Evolutionary conservation across 37 sponge, comb jelly and placozoan genomes (phyloP).

Genomic region (Eunapius fragilis): DNA sequence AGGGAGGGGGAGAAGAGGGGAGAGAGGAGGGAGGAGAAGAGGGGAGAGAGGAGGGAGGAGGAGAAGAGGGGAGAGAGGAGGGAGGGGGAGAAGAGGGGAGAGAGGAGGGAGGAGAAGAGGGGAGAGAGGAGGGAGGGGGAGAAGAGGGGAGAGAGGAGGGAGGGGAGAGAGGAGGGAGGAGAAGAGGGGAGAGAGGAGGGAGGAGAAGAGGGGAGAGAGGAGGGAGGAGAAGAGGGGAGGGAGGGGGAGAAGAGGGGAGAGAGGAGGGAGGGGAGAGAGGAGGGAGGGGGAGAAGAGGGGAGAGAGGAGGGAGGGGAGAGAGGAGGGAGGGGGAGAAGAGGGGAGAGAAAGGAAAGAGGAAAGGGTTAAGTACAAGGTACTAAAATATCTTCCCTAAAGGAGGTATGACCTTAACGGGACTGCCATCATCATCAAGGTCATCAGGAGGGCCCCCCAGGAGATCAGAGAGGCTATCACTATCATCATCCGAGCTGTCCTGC

Average conservation of each 20-base stretch:
- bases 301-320: not conserved
- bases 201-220: not conserved
- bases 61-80: not conserved
- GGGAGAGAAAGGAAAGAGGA: not conserved
- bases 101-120: not conserved
- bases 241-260: not conserved
- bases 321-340: not conserved
- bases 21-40: not conserved
- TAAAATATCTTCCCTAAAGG: not conserved
- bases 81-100: not conserved
- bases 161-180: not conserved
- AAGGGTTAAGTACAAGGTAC: not conserved
- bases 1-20: not conserved
- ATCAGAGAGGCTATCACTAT: not conserved
- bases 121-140: not conserved
- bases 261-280: not conserved
- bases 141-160: not conserved
- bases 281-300: not conserved
- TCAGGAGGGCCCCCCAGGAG: conserved; percentile 16
- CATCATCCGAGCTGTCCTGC: not conserved
- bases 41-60: not conserved
- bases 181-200: not conserved
- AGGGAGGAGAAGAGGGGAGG: not conserved
- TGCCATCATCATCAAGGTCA: not conserved
- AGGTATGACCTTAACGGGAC: not conserved